Percentiles rank a stretch among this genome's conserved stretches.
Evolutionary conservation across 2,113 vertebrate genomes (phyloP).

Genomic region (Python bivittatus): DNA sequence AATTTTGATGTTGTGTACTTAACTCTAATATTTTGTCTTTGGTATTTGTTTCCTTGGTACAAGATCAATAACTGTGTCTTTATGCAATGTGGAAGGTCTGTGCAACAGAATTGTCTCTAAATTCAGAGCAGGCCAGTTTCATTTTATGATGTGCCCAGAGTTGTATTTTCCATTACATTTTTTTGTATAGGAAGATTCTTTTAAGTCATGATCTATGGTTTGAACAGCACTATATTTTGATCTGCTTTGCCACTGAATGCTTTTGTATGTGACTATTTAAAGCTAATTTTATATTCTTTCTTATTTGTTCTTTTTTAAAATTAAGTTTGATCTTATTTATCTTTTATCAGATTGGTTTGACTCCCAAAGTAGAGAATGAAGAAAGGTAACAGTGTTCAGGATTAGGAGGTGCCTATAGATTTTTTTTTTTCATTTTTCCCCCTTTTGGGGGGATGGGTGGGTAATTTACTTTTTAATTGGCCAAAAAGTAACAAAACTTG

Average conservation of each 20-base stretch:
- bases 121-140: too few species aligned
- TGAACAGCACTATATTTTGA: not conserved
- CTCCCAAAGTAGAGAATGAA: not conserved
- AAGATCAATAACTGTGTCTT: not conserved
- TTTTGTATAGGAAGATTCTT: not conserved
- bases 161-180: not conserved
- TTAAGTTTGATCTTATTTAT: not conserved
- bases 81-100: too few species aligned
- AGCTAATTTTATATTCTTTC: not conserved
- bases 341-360: not conserved
- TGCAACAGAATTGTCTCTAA: too few species aligned
- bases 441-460: too few species aligned
- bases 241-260: not conserved
- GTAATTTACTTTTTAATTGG: too few species aligned
- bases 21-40: not conserved
- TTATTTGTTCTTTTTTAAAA: not conserved
- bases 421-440: too few species aligned
- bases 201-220: not conserved
- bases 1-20: too few species aligned
- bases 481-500: too few species aligned
- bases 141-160: not conserved
- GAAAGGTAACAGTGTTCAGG: not conserved
- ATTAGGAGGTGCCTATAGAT: too few species aligned
- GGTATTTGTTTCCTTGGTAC: not conserved
- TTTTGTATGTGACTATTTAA: not conserved